Evolutionary conservation across 2,113 vertebrate genomes (phyloP).

Genomic region (Chascanopsetta lugubris): DNA sequence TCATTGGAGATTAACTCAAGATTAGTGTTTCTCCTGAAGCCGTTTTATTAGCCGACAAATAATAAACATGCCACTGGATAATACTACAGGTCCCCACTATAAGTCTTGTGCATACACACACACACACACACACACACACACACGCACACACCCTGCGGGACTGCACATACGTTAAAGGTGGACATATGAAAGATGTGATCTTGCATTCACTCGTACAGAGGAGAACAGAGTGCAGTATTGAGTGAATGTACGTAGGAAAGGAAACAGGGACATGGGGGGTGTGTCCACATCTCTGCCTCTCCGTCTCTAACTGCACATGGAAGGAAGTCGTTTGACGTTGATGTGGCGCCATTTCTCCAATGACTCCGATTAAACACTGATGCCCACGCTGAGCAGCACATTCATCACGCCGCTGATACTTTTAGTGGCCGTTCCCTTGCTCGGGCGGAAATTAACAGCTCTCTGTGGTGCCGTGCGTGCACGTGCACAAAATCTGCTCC

Average conservation of each 20-base stretch:
- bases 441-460: conserved; percentile 74
- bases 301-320: conserved; percentile 60
- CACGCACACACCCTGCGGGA: too few relatives aligned
- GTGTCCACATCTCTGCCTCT: conserved; percentile 58
- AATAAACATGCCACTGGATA: not conserved
- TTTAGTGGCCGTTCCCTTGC: conserved; percentile 69
- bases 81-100: not conserved
- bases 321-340: conserved; percentile 69
- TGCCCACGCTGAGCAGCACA: conserved; percentile 59
- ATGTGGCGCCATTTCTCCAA: conserved; percentile 70
- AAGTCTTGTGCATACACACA: not conserved
- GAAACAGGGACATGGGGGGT: conserved; percentile 19
- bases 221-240: conserved; percentile 8
- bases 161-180: not conserved
- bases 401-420: conserved; percentile 75
- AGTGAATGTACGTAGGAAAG: conserved; percentile 26
- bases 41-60: not conserved
- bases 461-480: conserved; percentile 58
- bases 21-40: not conserved
- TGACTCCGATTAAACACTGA: conserved; percentile 76
- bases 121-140: not conserved
- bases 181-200: conserved; percentile 4
- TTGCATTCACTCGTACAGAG: not conserved
- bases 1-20: not conserved
- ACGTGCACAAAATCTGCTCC: conserved; percentile 21